Percentiles rank a stretch among this genome's conserved stretches.
These are phyloP conservation scores for Eucidaris tribuloides DNA, from an alignment of 35 echinoderm and acorn worm genomes.

Conservation along the genomic window DNA sequence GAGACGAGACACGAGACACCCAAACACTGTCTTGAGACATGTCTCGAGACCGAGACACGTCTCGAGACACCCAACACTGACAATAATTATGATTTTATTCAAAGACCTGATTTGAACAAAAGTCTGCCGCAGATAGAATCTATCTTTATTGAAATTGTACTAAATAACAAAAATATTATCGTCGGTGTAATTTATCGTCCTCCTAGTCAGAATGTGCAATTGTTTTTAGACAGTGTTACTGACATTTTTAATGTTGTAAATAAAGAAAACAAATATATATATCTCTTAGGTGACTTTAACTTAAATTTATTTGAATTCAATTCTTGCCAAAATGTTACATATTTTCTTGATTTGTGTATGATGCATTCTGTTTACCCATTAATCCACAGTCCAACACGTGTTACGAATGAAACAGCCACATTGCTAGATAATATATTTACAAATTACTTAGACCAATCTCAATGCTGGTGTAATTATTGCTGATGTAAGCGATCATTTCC, in stretches of 20 bases:
- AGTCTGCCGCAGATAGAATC: neutral
- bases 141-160: neutral
- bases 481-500: too few relatives aligned
- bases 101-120: neutral
- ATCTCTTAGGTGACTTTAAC: neutral
- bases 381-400: neutral
- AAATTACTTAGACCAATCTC: too few relatives aligned
- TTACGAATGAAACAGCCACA: too few relatives aligned
- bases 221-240: neutral
- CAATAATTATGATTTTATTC: neutral
- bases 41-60: too few relatives aligned
- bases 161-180: neutral
- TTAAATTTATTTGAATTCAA: neutral
- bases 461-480: too few relatives aligned
- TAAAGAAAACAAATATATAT: neutral
- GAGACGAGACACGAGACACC: too few relatives aligned
- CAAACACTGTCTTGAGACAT: too few relatives aligned
- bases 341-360: neutral
- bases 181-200: slow-evolving; percentile 1
- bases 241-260: neutral
- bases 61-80: too few relatives aligned
- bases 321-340: neutral
- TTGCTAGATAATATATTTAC: too few relatives aligned
- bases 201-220: neutral
- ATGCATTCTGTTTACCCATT: neutral